Evolutionary conservation across 2,888 invertebrate species (phyloP).

Genomic region (Myopa testacea): DNA sequence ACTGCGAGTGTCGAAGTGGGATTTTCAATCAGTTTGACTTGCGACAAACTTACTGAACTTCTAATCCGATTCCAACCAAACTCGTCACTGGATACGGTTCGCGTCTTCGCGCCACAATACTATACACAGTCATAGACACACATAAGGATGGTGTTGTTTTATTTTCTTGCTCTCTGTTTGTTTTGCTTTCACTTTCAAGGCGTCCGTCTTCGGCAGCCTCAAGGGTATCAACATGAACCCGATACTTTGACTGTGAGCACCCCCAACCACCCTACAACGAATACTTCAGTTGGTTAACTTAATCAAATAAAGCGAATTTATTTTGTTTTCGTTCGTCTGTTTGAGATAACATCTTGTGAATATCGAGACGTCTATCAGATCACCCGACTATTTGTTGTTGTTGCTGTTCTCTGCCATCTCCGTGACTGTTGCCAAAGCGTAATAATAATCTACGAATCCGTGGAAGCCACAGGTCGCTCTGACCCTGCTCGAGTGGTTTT

Average conservation of each 20-base stretch:
- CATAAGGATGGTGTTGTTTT: too few species aligned
- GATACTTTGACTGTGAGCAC: background rate
- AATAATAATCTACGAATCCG: slow-evolving; percentile 7
- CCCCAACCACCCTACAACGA: background rate
- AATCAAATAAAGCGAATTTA: slow-evolving; percentile 32
- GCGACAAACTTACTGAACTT: background rate
- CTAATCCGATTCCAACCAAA: slow-evolving; percentile 22
- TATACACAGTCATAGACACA: too few species aligned
- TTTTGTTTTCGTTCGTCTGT: slow-evolving; percentile 14
- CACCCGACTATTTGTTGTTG: background rate
- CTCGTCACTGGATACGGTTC: background rate
- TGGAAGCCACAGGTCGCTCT: slow-evolving; percentile 38
- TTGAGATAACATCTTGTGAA: background rate
- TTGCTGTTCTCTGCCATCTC: background rate
- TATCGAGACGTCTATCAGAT: background rate
- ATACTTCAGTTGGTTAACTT: slow-evolving; percentile 2
- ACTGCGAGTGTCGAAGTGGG: background rate
- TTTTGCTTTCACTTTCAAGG: slow-evolving; percentile 17
- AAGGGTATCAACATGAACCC: background rate
- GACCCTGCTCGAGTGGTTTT: slow-evolving; percentile 5
- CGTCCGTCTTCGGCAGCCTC: slow-evolving; percentile 9
- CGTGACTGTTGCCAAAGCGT: slow-evolving; percentile 22
- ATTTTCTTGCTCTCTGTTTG: background rate
- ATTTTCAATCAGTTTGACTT: slow-evolving; percentile 22
- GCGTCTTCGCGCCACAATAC: background rate